Base-by-base conservation (phyloP, 2,888 invertebrate species). In the Lepidochrysops patricia region DNA sequence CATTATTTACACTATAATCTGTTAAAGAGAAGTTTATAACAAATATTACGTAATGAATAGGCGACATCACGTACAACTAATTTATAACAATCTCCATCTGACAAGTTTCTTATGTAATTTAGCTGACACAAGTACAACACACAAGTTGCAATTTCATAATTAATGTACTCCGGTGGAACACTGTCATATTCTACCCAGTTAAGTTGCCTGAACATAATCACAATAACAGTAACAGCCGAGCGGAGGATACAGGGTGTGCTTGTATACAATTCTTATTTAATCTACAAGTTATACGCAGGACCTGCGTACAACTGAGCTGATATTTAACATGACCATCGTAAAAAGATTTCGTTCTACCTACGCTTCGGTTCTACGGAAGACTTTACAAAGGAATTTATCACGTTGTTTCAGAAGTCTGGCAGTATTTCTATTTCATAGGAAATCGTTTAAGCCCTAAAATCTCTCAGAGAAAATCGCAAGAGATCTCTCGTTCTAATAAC, bases 161-260 rank as follows among this genome's bases (percentile, higher is more conserved):
- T 81, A 78, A 84, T 79, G 76, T 70, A 75, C 64, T 64, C 65
- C 67, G 68, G 68, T 72, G 73, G 69, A 72, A 76, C 73, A 75
- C 73, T 78, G 82, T 79, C 79, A 80, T 73, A 72, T 67, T 67
- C 72, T 60, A 57, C 66, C 64, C 71, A 70, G 70, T 75, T 76
- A 76, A 79, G 76, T 78, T 73, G 71, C 66, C 70, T 77, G 65
- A 66, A 69, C 64, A 70, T 81, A 73, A 81, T 82, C 76, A 80
- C 80, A 81, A 82, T 81, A 80, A 81, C 79, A 79, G 76, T 77
- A 77, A 79, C 77, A 70, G 62, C 66, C 64, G 65, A 43, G 63
- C 57, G 60, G 56, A 37, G 32, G 34, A 48, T 70, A 82, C 73
- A 80, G 82, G 72, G 0, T 76, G 81, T 57, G 64, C 13, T 19